A percentile compares a stretch with the other conserved stretches of the same genome.
These are phyloP conservation scores for Popillia japonica DNA, from an alignment of 1,140 invertebrate species.

Conservation along the genomic window DNA sequence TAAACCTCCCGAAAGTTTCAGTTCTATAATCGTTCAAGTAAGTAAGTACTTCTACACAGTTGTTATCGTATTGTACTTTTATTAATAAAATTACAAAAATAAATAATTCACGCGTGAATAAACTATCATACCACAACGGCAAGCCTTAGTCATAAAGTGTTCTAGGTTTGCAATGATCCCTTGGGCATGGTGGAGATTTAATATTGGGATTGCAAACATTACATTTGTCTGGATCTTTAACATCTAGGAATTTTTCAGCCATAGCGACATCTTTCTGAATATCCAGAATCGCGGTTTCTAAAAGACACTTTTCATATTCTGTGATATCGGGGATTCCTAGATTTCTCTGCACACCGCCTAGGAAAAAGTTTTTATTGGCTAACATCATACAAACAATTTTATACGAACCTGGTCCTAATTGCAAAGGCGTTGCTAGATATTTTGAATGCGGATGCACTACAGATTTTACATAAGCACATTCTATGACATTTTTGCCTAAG, in stretches of 20 bases:
- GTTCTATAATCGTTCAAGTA: too few species aligned
- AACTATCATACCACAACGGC: too few species aligned
- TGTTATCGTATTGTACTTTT: too few species aligned
- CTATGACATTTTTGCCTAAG: constrained; percentile 58
- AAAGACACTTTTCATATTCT: constrained; percentile 65
- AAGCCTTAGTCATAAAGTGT: constrained; percentile 16
- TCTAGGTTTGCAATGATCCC: constrained; percentile 5
- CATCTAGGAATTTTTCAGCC: constrained; percentile 59
- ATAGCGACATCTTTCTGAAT: constrained; percentile 64
- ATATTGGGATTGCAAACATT: neutral
- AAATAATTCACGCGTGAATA: too few species aligned
- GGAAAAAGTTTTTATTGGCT: constrained; percentile 31
- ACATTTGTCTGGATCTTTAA: constrained; percentile 27
- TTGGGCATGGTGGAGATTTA: constrained; percentile 21
- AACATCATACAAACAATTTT: constrained; percentile 22
- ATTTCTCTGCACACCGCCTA: constrained; percentile 62
- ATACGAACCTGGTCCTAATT: constrained; percentile 57
- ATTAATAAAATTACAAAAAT: too few species aligned
- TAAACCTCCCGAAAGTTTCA: too few species aligned
- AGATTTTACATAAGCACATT: constrained; percentile 66
- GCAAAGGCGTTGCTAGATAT: constrained; percentile 60
- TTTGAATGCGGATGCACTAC: constrained; percentile 59
- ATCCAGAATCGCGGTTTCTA: constrained; percentile 62
- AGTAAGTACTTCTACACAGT: too few species aligned
- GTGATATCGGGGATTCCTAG: constrained; percentile 65